Conservation (phyloP, 2,797 vertebrate species). For the Enteromius anoplus region DNA sequence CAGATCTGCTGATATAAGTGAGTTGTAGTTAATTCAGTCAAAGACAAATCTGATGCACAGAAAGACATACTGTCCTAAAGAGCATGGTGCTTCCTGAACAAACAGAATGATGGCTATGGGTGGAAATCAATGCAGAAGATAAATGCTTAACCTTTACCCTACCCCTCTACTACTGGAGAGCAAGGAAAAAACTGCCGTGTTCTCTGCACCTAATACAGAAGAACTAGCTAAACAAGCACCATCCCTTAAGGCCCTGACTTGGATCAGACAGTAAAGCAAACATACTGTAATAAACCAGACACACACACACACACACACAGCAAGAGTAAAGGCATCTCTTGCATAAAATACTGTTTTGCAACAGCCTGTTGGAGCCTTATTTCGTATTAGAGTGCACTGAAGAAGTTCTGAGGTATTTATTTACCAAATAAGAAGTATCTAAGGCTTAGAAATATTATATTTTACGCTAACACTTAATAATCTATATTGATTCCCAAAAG, state of each 20-base stretch:
- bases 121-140: slow-evolving; percentile 1
- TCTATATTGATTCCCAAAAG: background rate
- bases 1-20: slow-evolving; percentile 19
- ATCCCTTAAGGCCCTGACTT: background rate
- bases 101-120: background rate
- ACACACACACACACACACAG: slow-evolving; percentile 11
- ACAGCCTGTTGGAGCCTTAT: background rate
- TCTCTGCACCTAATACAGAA: background rate
- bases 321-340: background rate
- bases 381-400: background rate
- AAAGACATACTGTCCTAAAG: background rate
- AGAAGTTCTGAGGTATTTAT: background rate
- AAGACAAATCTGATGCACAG: background rate
- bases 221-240: background rate
- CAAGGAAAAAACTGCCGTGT: background rate
- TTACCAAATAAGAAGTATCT: background rate
- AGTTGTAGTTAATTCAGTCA: slow-evolving; percentile 9
- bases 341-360: slow-evolving; percentile 8
- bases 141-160: background rate
- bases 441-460: background rate
- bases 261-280: slow-evolving; percentile 2
- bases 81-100: background rate
- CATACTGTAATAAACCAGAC: slow-evolving; percentile 1
- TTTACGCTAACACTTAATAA: background rate
- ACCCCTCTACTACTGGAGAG: background rate